Base-by-base conservation (phyloP, 2,797 vertebrate species). In the Lepilemur septentrionalis region DNA sequence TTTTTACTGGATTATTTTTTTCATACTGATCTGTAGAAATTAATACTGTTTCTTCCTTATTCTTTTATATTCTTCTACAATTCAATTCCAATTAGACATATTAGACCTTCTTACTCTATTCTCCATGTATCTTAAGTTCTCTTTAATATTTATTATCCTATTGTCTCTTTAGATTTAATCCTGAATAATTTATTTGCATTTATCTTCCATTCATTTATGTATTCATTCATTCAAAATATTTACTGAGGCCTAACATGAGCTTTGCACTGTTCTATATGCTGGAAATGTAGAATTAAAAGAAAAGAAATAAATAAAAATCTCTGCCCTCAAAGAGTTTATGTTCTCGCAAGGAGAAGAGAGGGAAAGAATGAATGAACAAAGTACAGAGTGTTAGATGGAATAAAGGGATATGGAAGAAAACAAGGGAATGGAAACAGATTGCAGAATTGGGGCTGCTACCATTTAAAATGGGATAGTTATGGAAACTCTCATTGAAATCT, bases 151-250 rank as follows among this genome's bases (percentile, higher is more conserved):
- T 67, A 85, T 65, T 81, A 80, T 81, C 67, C 32, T 28, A 23
- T 80, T 72, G 55, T 50, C 18, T 86, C 43, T 84, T 65, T 73
- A n/a, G 50, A 78, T 38, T 89, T 96, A 41, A 80, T 85, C 85
- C 28, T 94, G 80, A 76, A 69, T 88, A 82, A 91, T 91, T 93
- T 57, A 82, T 72, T 63, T 93, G 73, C 41, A 75, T 72, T 80
- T 76, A 87, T 46, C 78, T 81, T 76, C n/a, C 48, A 92, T n/a
- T 93, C 82, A 90, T 55, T 80, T 46, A 75, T 75, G 73, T 46
- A 69, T 75, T 67, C 2, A 70, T 10, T 50, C 57, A 65, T 46
- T 57, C 28, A 59, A 30, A 0, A 2, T 88, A 93, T 46, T 91
- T 88, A 88, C 7, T 91, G 82, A 43, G 52, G 38, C 11, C 46